Evolutionary conservation across 2,888 invertebrate genomes (phyloP).

Genomic region (Eueremaeus valkanovi): DNA sequence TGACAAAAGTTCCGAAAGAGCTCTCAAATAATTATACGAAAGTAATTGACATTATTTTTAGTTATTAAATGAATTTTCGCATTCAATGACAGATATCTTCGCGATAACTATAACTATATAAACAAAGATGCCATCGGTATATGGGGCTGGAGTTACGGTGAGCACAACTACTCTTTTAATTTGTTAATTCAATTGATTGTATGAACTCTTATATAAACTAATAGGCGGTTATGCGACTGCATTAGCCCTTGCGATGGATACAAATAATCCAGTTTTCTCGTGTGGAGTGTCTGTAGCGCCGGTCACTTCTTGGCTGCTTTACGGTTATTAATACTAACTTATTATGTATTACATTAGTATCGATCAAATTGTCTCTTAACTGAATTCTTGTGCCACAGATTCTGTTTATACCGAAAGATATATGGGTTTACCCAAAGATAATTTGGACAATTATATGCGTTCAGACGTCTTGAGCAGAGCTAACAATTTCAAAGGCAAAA

Average conservation of each 20-base stretch:
- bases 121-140: conserved; percentile 83
- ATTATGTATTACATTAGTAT: background rate
- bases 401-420: conserved; percentile 94
- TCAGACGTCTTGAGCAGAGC: conserved; percentile 70
- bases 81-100: conserved; percentile 60
- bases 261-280: conserved; percentile 71
- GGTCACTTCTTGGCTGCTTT: conserved; percentile 91
- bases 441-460: conserved; percentile 76
- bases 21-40: background rate
- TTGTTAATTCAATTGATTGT: background rate
- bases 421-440: conserved; percentile 86
- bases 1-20: too few species aligned
- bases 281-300: conserved; percentile 94
- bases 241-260: conserved; percentile 73
- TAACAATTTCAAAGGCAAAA: conserved; percentile 78
- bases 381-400: conserved; percentile 59
- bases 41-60: background rate
- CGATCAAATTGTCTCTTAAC: background rate
- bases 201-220: background rate
- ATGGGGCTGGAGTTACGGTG: conserved; percentile 90
- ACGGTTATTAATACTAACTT: conserved; percentile 62
- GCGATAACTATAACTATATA: conserved; percentile 81
- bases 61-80: background rate
- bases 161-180: background rate
- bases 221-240: conserved; percentile 84